Base-by-base conservation (phyloP, 2,113 vertebrate genomes). In the Bos indicus region DNA sequence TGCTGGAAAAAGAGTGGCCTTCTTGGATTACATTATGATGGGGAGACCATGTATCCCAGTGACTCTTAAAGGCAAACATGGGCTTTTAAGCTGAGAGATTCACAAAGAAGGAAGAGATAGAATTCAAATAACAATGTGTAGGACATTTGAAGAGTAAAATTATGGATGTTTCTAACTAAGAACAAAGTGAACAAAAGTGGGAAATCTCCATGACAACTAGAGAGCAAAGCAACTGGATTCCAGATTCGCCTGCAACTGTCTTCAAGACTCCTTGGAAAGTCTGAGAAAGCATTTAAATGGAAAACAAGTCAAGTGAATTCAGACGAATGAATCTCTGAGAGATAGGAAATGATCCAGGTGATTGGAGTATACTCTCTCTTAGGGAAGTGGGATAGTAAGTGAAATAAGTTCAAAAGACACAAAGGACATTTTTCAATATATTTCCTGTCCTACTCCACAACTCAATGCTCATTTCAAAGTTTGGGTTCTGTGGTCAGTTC, bases 101-200 rank as follows among this genome's bases (percentile, higher is more conserved):
- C 40, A 43, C 11, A 43, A 43, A 21, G 7, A 36, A 95, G 64
- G 19, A 57, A 89, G 91, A 91, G 19, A 40, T 1, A 28, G 59
- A 94, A 88, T 71, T 90, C 89, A 90, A 43, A 25, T 9, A 60
- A 84, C 82, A 91, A 40, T 12, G 52, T 36, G 30, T 15, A 51
- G 67, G 67, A 60, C 94, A 57, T 97, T 95, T 94, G 95, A 91
- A 52, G 26, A 71, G 91, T 94, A 67, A 91, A 93, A 46, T 91
- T 93, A 83, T 71, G 89, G 85, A 78, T 97, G 86, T 89, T 98
- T 94, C 97, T 89, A 54, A 96, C 92, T 62, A 85, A 95, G 96
- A 97, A 94, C 85, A 94, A 85, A 92, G 48, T 78, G 91, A 95
- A 96, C 91, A 93, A 91, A 95, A 94, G 91, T 62, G 36, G 86